Conservation (phyloP, 2,888 invertebrate genomes). For the Serripes groenlandicus region DNA sequence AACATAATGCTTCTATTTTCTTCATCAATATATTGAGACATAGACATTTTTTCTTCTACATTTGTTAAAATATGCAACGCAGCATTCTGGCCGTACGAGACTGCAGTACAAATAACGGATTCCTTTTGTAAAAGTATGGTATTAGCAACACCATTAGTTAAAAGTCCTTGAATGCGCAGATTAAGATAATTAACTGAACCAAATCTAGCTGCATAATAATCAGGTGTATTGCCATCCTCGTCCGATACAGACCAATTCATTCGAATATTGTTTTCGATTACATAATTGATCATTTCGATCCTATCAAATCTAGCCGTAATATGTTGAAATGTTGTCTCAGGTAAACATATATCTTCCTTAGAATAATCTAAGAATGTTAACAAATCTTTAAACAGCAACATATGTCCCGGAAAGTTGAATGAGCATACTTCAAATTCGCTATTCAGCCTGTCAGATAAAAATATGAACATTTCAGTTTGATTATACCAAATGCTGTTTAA, state of each 20-base stretch:
- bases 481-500: slow-evolving; percentile 7
- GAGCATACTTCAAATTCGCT: neutral
- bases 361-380: neutral
- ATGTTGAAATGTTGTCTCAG: slow-evolving; percentile 7
- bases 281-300: neutral
- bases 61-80: neutral
- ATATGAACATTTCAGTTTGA: neutral
- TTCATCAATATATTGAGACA: too few relatives aligned
- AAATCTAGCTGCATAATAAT: slow-evolving; percentile 2
- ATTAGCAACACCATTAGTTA: too few relatives aligned
- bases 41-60: neutral
- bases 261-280: too few relatives aligned
- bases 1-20: neutral
- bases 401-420: neutral
- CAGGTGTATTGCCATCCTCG: neutral
- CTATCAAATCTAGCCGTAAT: slow-evolving; percentile 15
- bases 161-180: too few relatives aligned
- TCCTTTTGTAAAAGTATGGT: neutral
- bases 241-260: slow-evolving; percentile 2
- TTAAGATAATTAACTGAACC: neutral
- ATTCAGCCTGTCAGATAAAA: neutral
- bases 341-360: neutral
- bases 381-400: neutral
- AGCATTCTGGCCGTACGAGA: neutral
- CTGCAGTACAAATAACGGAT: slow-evolving; percentile 8